Evolutionary conservation across 2,888 invertebrate species (phyloP).

Genomic region (Eupithecia dodoneata): DNA sequence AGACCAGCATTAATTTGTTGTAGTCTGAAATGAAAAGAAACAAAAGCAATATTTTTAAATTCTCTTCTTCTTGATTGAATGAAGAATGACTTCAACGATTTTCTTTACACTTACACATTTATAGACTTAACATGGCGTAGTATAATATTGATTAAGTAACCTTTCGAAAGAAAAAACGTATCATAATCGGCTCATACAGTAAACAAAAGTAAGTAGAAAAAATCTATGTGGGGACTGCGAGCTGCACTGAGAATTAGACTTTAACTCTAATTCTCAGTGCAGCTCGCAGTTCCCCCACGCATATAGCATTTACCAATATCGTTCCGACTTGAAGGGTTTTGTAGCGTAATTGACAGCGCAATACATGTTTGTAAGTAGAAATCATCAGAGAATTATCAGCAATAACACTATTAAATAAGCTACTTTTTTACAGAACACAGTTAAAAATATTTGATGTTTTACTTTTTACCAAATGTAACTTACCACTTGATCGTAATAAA

Average conservation of each 20-base stretch:
- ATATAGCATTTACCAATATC: neutral
- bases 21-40: slow-evolving; percentile 86
- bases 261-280: no score
- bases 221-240: neutral
- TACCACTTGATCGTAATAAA: slow-evolving; percentile 95
- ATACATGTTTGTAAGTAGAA: neutral
- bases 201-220: no score
- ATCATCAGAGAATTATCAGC: neutral
- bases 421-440: neutral
- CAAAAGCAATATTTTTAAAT: no score
- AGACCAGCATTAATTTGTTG: slow-evolving; percentile 97
- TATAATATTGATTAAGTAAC: no score
- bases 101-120: neutral
- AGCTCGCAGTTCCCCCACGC: no score
- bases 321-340: neutral
- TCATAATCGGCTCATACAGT: no score
- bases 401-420: neutral
- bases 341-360: neutral
- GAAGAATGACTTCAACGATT: neutral
- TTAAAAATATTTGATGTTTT: neutral
- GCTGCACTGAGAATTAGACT: neutral
- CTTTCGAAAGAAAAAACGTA: no score
- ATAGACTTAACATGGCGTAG: no score
- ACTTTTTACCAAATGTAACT: slow-evolving; percentile 34
- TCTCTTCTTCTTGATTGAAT: no score